Percentiles rank a stretch among this genome's conserved stretches.
phyloP scores from a whole-genome alignment of 2,888 invertebrate species.

The Chirona hameri region DNA sequence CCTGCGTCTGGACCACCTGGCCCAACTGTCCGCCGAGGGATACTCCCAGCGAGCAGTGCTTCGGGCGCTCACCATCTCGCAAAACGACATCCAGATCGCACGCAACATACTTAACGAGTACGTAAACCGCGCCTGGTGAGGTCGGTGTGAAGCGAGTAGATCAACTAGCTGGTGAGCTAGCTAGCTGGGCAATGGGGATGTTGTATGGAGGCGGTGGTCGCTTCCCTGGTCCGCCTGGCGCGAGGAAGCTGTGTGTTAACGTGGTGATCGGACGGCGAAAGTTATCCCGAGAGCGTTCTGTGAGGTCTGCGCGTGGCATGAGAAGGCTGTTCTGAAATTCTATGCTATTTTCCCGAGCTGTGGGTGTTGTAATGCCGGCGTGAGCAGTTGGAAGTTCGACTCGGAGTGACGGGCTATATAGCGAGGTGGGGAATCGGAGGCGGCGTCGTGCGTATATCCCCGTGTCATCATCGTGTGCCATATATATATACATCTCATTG shows the following conservation, averaged over 20 bases:
- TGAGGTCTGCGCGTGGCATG: no score
- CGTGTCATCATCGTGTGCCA: not conserved
- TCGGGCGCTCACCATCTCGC: constrained; percentile 83
- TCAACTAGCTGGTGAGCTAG: no score
- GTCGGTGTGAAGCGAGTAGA: no score
- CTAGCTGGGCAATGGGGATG: not conserved
- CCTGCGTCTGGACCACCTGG: constrained; percentile 85
- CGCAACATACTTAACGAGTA: constrained; percentile 90
- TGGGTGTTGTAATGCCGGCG: not conserved
- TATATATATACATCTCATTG: no score
- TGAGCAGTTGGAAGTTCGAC: not conserved
- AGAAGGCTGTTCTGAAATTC: no score
- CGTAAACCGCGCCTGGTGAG: constrained; percentile 49
- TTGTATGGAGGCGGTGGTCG: no score
- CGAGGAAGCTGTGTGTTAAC: no score
- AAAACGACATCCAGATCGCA: constrained; percentile 93
- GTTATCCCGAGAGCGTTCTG: no score
- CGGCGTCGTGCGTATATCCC: not conserved
- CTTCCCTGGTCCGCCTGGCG: no score
- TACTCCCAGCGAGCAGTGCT: constrained; percentile 88
- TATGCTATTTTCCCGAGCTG: not conserved
- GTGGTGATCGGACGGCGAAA: no score
- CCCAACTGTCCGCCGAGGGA: constrained; percentile 80
- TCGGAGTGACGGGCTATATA: not conserved
- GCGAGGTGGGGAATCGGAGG: not conserved